Conservation (phyloP, 1,140 invertebrate genomes). For the Pseudobourletiella spinata region DNA sequence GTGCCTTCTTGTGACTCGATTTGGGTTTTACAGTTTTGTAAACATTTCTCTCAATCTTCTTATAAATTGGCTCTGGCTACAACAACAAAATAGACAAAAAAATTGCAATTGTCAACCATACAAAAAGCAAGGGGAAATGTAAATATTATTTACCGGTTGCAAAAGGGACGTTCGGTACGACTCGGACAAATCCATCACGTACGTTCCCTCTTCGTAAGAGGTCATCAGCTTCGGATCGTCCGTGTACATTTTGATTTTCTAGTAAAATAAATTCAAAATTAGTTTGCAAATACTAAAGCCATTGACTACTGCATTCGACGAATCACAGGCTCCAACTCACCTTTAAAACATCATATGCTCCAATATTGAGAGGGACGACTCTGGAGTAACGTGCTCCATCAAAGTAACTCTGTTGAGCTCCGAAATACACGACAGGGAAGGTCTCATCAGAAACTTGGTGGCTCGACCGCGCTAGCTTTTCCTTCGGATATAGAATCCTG, state of each 20-base stretch:
- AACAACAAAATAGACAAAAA: background rate
- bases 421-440: constrained; percentile 25
- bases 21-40: constrained; percentile 11
- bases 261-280: background rate
- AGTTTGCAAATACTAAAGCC: too few species aligned
- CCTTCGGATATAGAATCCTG: constrained; percentile 28
- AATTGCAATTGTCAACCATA: too few species aligned
- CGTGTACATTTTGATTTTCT: constrained; percentile 18
- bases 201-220: constrained; percentile 26
- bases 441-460: constrained; percentile 1
- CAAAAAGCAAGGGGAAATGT: too few species aligned
- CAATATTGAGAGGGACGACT: constrained; percentile 4
- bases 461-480: background rate
- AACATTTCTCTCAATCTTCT: constrained; percentile 24
- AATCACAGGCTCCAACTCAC: too few species aligned
- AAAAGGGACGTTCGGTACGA: constrained; percentile 1
- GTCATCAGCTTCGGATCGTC: constrained; percentile 8
- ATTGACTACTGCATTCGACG: too few species aligned
- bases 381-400: constrained; percentile 11
- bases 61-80: constrained; percentile 24
- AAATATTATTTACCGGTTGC: constrained; percentile 11
- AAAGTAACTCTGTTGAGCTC: constrained; percentile 9
- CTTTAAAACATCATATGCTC: constrained; percentile 15
- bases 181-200: constrained; percentile 6
- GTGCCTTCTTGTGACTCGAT: background rate